Evolutionary conservation across 2,888 invertebrate genomes (phyloP).

Genomic region (Beris morrisii): DNA sequence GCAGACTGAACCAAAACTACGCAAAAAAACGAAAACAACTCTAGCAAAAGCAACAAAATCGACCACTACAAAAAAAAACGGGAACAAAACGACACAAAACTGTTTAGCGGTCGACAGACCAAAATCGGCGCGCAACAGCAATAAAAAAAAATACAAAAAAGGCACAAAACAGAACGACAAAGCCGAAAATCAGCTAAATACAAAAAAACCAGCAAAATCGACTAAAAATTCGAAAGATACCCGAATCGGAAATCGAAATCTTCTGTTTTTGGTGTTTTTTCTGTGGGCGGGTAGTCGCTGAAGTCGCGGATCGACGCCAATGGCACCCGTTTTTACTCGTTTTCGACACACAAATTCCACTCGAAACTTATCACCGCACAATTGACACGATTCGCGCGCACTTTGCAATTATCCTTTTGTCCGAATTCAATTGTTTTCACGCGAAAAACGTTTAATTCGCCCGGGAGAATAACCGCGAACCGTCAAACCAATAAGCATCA

Average conservation of each 20-base stretch:
- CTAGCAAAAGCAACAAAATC: slow-evolving; percentile 10
- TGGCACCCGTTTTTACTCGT: neutral
- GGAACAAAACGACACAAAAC: neutral
- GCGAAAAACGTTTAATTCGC: slow-evolving; percentile 10
- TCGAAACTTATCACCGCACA: slow-evolving; percentile 1
- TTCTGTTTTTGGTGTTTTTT: no score
- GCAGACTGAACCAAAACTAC: neutral
- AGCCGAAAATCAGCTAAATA: slow-evolving; percentile 2
- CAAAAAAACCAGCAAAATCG: neutral
- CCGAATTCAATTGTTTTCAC: slow-evolving; percentile 3
- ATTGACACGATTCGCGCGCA: neutral
- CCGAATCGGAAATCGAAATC: no score
- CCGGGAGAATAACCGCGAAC: neutral
- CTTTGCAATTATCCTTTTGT: neutral
- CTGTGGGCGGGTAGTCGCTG: no score
- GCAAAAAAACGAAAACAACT: slow-evolving; percentile 9
- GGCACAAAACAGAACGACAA: slow-evolving; percentile 27
- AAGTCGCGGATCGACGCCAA: neutral
- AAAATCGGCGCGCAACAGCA: slow-evolving; percentile 28
- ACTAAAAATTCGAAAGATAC: neutral
- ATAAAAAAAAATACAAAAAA: slow-evolving; percentile 7
- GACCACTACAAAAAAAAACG: slow-evolving; percentile 4
- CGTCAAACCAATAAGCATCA: neutral
- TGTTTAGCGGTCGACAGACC: neutral
- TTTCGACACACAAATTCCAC: neutral